Percentiles rank a stretch among this genome's conserved stretches.
Evolutionary conservation across 2,797 vertebrate genomes (phyloP).

Genomic region (Setipinna tenuifilis): DNA sequence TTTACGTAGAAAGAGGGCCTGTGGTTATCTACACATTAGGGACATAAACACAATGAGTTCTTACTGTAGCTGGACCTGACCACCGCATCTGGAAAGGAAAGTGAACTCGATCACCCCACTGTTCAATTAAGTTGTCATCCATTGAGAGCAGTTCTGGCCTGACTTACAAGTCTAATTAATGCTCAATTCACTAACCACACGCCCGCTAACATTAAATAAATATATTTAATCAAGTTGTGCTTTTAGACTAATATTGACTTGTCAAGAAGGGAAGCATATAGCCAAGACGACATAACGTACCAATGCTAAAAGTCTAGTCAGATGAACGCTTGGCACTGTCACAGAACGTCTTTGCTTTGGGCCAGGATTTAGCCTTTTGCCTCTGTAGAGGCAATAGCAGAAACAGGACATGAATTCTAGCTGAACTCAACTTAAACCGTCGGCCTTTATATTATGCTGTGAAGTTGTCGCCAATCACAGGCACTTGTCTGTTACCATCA

Average conservation of each 20-base stretch:
- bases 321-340: background rate
- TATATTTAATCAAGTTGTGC: background rate
- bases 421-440: background rate
- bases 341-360: background rate
- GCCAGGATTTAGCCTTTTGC: background rate
- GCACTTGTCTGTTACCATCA: background rate
- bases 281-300: background rate
- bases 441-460: background rate
- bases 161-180: slow-evolving; percentile 35
- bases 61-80: slow-evolving; percentile 4
- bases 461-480: background rate
- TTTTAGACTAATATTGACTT: background rate
- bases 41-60: background rate
- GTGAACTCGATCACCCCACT: slow-evolving; percentile 30
- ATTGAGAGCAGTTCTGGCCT: background rate
- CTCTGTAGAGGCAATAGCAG: background rate
- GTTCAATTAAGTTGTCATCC: slow-evolving; percentile 30
- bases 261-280: background rate
- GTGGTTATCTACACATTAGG: slow-evolving; percentile 11
- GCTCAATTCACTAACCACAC: slow-evolving; percentile 31
- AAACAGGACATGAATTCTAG: background rate
- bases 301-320: background rate
- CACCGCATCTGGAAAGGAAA: slow-evolving; percentile 26
- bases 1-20: slow-evolving; percentile 14
- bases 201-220: background rate